A percentile compares a stretch with the other conserved stretches of the same genome.
phyloP scores from a whole-genome alignment of 1,140 invertebrate genomes.

The Carposina sasakii region DNA sequence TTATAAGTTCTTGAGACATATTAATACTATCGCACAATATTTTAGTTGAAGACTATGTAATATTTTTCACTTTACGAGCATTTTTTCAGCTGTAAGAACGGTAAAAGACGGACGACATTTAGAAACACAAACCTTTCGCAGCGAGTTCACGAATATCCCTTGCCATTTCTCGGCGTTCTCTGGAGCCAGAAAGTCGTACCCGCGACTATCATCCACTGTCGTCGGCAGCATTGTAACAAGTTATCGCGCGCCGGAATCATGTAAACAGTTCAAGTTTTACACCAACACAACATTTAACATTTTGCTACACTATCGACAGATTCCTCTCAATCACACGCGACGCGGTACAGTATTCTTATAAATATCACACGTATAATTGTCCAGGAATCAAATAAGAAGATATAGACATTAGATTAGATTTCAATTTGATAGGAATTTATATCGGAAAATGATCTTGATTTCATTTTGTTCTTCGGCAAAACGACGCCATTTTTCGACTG shows the following conservation, averaged over 20 bases:
- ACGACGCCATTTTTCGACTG: slow-evolving; percentile 70
- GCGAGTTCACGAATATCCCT: slow-evolving; percentile 86
- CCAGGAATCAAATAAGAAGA: too few species aligned
- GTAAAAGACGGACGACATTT: neutral
- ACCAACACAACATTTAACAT: slow-evolving; percentile 45
- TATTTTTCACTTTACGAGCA: neutral
- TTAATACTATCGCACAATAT: too few species aligned
- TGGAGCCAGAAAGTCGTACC: slow-evolving; percentile 90
- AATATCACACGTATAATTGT: slow-evolving; percentile 20
- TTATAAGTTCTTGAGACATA: too few species aligned
- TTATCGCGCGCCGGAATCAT: slow-evolving; percentile 51
- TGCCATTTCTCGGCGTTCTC: slow-evolving; percentile 93
- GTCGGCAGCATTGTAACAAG: slow-evolving; percentile 65
- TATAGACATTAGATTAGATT: too few species aligned
- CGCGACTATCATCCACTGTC: slow-evolving; percentile 76
- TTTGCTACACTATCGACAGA: too few species aligned
- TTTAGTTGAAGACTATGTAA: too few species aligned
- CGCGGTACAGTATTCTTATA: too few species aligned
- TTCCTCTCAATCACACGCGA: slow-evolving; percentile 25
- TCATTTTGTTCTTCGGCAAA: slow-evolving; percentile 61
- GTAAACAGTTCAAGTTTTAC: slow-evolving; percentile 51
- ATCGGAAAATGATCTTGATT: too few species aligned
- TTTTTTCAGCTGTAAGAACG: neutral
- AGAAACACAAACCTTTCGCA: slow-evolving; percentile 78
- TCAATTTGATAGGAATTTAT: too few species aligned